These are phyloP conservation scores for Eulemur coronatus DNA, from an alignment of 2,797 vertebrate genomes.

Conservation along the genomic window DNA sequence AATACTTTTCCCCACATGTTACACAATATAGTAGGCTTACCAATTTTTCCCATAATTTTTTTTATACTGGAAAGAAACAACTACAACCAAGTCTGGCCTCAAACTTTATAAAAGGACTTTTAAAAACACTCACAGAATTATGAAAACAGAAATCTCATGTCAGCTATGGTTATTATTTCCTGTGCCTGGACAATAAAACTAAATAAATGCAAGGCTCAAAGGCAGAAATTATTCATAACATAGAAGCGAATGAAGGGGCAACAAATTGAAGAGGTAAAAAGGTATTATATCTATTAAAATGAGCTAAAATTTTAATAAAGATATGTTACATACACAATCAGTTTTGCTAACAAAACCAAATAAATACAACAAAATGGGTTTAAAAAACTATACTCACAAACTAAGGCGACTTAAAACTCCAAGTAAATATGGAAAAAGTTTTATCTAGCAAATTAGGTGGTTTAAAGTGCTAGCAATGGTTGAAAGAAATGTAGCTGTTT, in stretches of 20 bases:
- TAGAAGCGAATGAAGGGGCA: neutral
- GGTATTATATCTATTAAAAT: neutral
- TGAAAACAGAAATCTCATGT: neutral
- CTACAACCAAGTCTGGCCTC: neutral
- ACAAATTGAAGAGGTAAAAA: neutral
- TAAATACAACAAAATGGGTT: neutral
- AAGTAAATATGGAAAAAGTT: neutral
- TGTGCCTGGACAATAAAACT: neutral
- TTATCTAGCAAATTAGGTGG: neutral
- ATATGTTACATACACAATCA: neutral
- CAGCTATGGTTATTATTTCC: neutral
- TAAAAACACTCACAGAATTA: neutral
- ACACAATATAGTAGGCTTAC: neutral
- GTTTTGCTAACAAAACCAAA: neutral
- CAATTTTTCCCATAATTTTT: neutral
- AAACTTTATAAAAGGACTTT: neutral
- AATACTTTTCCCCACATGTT: neutral
- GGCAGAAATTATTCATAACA: neutral
- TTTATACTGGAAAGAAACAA: neutral
- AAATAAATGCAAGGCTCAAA: neutral
- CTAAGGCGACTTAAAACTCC: neutral
- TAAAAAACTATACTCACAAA: neutral
- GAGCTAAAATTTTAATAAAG: constrained; percentile 12
- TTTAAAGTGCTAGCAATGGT: neutral
- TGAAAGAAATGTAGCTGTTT: neutral